These are phyloP conservation scores for Colaptes auratus DNA, from an alignment of 2,113 vertebrate genomes.

Conservation along the genomic window DNA sequence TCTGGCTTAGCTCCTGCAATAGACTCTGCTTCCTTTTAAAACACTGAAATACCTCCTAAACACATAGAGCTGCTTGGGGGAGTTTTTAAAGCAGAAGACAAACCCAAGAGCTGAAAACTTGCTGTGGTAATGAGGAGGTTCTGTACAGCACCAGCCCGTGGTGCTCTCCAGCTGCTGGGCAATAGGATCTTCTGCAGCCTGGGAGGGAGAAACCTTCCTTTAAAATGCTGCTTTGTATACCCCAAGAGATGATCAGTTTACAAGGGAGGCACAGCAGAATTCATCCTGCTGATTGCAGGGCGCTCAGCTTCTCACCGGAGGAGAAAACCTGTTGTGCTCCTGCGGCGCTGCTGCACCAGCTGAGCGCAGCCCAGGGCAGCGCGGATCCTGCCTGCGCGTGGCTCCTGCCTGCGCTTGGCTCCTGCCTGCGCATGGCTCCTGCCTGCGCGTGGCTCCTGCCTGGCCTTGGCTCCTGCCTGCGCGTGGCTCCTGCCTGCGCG, in stretches of 20 bases:
- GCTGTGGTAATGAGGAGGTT: conserved; percentile 17
- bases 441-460: too few relatives aligned
- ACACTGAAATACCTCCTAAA: conserved; percentile 34
- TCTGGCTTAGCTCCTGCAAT: conserved; percentile 7
- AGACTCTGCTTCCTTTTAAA: conserved; percentile 25
- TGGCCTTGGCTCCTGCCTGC: background rate
- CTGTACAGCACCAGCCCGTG: background rate
- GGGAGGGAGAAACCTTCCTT: background rate
- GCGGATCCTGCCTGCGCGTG: background rate
- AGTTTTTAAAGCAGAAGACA: conserved; percentile 46
- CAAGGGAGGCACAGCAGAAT: background rate
- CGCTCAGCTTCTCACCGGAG: background rate
- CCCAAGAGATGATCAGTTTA: background rate
- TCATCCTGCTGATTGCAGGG: background rate
- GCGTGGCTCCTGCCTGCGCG: too few relatives aligned
- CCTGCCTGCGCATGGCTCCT: too few relatives aligned
- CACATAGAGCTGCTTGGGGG: conserved; percentile 5
- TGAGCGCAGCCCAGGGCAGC: background rate
- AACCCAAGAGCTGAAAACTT: conserved; percentile 32
- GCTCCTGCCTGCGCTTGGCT: background rate
- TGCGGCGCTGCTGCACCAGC: background rate
- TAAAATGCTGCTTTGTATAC: background rate
- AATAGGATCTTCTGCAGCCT: background rate
- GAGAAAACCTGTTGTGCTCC: background rate
- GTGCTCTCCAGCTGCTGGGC: background rate